These are phyloP conservation scores for Anolis carolinensis DNA, from an alignment of 2,113 vertebrate genomes.

Conservation along the genomic window DNA sequence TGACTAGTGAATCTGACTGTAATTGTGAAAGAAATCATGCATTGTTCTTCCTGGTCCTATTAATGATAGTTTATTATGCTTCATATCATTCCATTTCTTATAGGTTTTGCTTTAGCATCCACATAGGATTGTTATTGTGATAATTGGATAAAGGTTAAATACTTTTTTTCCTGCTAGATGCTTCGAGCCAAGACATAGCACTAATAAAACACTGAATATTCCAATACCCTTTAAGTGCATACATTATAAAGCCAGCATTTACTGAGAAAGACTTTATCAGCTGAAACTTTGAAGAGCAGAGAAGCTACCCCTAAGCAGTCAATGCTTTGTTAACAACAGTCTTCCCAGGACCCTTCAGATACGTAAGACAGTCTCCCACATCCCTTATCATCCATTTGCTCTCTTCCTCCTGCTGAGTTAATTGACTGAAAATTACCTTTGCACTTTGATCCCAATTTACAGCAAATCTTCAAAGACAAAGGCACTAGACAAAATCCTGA, in stretches of 20 bases:
- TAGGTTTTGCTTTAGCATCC: not conserved
- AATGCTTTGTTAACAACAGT: not conserved
- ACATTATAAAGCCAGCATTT: not conserved
- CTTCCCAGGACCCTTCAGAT: not conserved
- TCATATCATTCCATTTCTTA: not conserved
- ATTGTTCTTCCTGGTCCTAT: not conserved
- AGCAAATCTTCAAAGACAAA: too few relatives aligned
- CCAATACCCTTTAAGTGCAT: not conserved
- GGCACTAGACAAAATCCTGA: too few relatives aligned
- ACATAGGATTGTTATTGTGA: not conserved
- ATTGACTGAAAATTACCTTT: too few relatives aligned
- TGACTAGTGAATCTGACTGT: not conserved
- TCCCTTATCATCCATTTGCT: too few relatives aligned
- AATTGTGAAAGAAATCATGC: not conserved
- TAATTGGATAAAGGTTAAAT: not conserved
- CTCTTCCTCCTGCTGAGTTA: too few relatives aligned
- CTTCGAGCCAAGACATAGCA: not conserved
- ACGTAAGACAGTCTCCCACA: too few relatives aligned
- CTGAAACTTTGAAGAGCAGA: not conserved
- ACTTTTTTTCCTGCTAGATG: not conserved
- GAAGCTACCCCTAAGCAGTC: not conserved
- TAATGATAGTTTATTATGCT: conserved; percentile 2
- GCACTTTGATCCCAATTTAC: too few relatives aligned
- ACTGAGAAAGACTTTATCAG: not conserved
- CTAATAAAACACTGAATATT: not conserved